These are phyloP conservation scores for Lordiphosa mommai DNA, from an alignment of 1,140 invertebrate genomes.

Conservation along the genomic window DNA sequence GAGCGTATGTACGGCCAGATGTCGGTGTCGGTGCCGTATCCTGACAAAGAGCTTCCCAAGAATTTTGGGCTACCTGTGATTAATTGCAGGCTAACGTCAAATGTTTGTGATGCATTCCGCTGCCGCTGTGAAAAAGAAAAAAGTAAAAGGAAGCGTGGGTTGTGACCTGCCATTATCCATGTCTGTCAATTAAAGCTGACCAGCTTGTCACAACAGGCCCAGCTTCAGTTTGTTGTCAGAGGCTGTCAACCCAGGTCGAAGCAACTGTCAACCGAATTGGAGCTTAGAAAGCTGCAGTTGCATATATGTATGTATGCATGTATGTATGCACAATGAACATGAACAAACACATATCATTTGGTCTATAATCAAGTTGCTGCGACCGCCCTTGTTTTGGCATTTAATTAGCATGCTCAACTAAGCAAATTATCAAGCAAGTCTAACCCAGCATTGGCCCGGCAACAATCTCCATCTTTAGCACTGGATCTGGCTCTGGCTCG, in stretches of 20 bases:
- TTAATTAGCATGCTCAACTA: slow-evolving; percentile 51
- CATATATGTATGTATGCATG: neutral
- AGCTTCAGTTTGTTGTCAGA: slow-evolving; percentile 33
- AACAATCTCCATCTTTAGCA: neutral
- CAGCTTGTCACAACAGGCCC: slow-evolving; percentile 51
- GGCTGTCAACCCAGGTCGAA: slow-evolving; percentile 59
- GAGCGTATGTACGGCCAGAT: slow-evolving; percentile 21
- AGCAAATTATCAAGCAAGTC: slow-evolving; percentile 44
- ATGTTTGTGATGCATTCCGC: slow-evolving; percentile 21
- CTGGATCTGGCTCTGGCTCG: slow-evolving; percentile 1
- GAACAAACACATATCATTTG: slow-evolving; percentile 14
- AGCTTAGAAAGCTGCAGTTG: slow-evolving; percentile 25
- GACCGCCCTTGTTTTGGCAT: slow-evolving; percentile 41
- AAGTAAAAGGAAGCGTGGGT: slow-evolving; percentile 35
- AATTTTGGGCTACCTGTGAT: slow-evolving; percentile 54
- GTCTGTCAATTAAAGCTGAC: slow-evolving; percentile 61
- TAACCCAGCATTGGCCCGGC: slow-evolving; percentile 26
- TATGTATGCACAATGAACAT: neutral
- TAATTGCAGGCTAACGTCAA: slow-evolving; percentile 63
- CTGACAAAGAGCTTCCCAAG: slow-evolving; percentile 55
- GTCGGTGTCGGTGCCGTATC: slow-evolving; percentile 19
- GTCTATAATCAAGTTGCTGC: slow-evolving; percentile 43
- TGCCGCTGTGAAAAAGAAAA: too few relatives aligned
- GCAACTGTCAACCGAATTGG: slow-evolving; percentile 32
- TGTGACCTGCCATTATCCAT: slow-evolving; percentile 53